Percentiles rank a stretch among this genome's conserved stretches.
These are phyloP conservation scores for Cordylochernes scorpioides DNA, from an alignment of 2,888 invertebrate genomes.

Conservation along the genomic window DNA sequence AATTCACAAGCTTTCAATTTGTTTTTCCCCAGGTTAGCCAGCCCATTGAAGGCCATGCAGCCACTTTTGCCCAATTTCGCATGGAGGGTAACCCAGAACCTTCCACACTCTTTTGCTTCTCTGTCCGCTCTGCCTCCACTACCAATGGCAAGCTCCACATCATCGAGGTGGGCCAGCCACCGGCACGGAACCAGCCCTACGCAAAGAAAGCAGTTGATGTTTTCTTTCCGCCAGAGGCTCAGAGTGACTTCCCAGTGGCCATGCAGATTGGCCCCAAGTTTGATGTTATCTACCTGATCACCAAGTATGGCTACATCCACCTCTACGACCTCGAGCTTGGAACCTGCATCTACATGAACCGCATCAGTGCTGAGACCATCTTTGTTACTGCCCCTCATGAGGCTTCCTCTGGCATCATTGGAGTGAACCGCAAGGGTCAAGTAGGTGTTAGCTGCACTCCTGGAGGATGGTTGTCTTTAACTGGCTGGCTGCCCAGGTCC, in stretches of 20 bases:
- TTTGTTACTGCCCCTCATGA: constrained; percentile 94
- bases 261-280: constrained; percentile 95
- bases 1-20: too few species aligned
- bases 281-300: constrained; percentile 88
- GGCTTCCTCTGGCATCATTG: constrained; percentile 80
- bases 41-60: constrained; percentile 94
- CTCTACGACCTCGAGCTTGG: constrained; percentile 93
- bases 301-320: constrained; percentile 95
- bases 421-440: constrained; percentile 39
- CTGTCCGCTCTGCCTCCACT: constrained; percentile 49
- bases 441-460: too few species aligned
- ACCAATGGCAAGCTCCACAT: constrained; percentile 51
- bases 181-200: constrained; percentile 82
- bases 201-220: constrained; percentile 96
- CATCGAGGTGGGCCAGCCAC: constrained; percentile 67
- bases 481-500: constrained; percentile 46
- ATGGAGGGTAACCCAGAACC: constrained; percentile 73
- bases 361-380: constrained; percentile 90
- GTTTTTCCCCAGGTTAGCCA: too few species aligned
- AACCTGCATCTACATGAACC: constrained; percentile 92
- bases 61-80: constrained; percentile 83
- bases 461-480: too few species aligned
- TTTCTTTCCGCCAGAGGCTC: constrained; percentile 93
- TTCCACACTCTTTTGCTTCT: constrained; percentile 88
- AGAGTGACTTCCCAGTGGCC: constrained; percentile 95